Base-by-base conservation (phyloP, 2,113 vertebrate species). In the Lagopus leucura region DNA sequence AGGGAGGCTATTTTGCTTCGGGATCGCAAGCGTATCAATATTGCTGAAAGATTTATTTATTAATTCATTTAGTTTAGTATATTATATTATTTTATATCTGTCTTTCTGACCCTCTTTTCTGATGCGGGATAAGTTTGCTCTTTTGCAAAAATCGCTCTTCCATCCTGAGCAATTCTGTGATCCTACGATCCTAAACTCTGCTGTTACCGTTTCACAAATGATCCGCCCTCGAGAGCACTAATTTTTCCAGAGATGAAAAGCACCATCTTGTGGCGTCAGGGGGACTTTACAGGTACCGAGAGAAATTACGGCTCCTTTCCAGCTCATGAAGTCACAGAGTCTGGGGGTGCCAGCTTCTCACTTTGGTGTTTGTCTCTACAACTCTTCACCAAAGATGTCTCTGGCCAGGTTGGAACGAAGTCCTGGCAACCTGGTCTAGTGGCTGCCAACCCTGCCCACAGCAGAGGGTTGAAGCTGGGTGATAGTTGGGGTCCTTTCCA, bases 191-290 rank as follows among this genome's bases (percentile, higher is more conserved):
- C 42, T 43, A 43, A 17, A 43, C 42, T 43, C 42, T 43, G 42
- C 42, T 43, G 42, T 43, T 16, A 43, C 42, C 15, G 15, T 43
- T 43, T 0, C 4, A 8, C 4, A 28, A 9, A 54, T 9, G 8
- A 1, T 1, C 43, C 0, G 1, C 1, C 22, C 1, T 7, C 40
- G 22, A 0, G 4, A 34, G 28, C 11, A 0, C 32, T 3, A 61
- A 28, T 58, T 88, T 76, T 18, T 85, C 9, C 55, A 10, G 80
- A 2, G 73, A 43, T 78, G 55, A 9, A 82, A 81, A 69, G 92
- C 89, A 83, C 97, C 97, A 97, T 95, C 97, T 97, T 87, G 97
- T 94, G 96, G 94, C 21, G 0, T 2, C 14, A 13, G 50, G 20
- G 3, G 4, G 42, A 90, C 9, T 34, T 90, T 70, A 38, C 76